phyloP scores from a whole-genome alignment of 2,888 invertebrate genomes.

The Napeogenes inachia region DNA sequence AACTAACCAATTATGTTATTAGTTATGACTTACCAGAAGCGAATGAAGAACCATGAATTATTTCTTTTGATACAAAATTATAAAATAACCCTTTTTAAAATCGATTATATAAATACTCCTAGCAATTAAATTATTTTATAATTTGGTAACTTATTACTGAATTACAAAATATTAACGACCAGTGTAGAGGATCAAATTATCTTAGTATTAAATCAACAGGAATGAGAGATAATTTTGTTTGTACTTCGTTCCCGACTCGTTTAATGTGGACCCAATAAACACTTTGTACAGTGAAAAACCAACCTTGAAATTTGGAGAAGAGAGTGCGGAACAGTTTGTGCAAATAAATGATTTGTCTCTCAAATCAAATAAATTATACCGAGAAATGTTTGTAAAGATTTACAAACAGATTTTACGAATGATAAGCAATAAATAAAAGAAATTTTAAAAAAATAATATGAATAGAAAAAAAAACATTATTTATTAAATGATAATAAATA shows the following conservation, averaged over 20 bases:
- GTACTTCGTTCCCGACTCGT: slow-evolving; percentile 42
- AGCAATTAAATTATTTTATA: not conserved
- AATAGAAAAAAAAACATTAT: not conserved
- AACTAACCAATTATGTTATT: too few relatives aligned
- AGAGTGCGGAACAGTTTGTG: slow-evolving; percentile 45
- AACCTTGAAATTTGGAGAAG: slow-evolving; percentile 31
- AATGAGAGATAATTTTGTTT: slow-evolving; percentile 47
- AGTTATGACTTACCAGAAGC: too few relatives aligned
- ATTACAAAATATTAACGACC: not conserved
- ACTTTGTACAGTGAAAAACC: slow-evolving; percentile 47
- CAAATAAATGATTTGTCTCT: slow-evolving; percentile 27
- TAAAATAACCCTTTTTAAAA: too few relatives aligned
- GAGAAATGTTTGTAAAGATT: slow-evolving; percentile 49
- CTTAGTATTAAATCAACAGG: slow-evolving; percentile 37
- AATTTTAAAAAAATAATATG: not conserved
- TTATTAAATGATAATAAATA: not conserved
- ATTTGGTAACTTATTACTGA: not conserved
- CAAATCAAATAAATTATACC: slow-evolving; percentile 52
- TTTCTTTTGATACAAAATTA: too few relatives aligned
- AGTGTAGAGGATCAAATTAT: slow-evolving; percentile 27
- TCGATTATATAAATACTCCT: too few relatives aligned
- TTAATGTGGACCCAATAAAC: slow-evolving; percentile 45
- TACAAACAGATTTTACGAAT: slow-evolving; percentile 20
- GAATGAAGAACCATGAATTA: too few relatives aligned
- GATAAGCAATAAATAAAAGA: not conserved